Conservation (phyloP, 2,797 vertebrate genomes). For the Anisognathus igniventris region DNA sequence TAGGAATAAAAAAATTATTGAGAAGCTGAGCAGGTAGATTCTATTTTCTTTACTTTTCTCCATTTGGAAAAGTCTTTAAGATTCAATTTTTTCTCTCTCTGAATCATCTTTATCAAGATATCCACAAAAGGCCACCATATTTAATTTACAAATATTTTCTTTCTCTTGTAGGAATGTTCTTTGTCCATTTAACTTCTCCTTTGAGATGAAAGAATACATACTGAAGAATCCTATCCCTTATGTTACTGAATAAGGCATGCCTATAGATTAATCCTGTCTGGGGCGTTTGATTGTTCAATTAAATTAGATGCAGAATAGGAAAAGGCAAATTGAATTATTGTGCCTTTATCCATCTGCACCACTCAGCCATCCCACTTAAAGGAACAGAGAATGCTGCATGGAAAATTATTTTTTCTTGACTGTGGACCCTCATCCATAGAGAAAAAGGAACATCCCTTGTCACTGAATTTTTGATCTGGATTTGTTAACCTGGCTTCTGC, state of each 20-base stretch:
- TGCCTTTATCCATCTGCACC: background rate
- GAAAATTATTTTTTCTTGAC: background rate
- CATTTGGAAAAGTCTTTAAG: background rate
- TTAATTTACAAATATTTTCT: background rate
- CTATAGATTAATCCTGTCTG: background rate
- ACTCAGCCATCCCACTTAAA: background rate
- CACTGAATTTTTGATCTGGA: background rate
- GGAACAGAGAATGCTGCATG: background rate
- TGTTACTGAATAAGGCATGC: background rate
- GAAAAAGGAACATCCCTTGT: background rate
- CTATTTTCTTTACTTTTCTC: background rate
- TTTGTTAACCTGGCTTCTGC: background rate
- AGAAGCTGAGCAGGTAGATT: background rate
- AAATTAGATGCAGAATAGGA: background rate
- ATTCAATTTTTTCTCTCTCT: background rate
- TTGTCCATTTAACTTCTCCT: background rate
- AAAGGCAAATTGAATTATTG: background rate
- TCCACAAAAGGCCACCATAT: background rate
- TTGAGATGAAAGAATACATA: background rate
- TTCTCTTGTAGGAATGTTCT: background rate
- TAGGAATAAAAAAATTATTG: background rate
- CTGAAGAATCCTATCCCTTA: background rate
- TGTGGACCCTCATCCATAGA: background rate
- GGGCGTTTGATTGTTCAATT: background rate
- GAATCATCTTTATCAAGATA: background rate